Base-by-base conservation (phyloP, 2,888 invertebrate genomes). In the Selenia dentaria region DNA sequence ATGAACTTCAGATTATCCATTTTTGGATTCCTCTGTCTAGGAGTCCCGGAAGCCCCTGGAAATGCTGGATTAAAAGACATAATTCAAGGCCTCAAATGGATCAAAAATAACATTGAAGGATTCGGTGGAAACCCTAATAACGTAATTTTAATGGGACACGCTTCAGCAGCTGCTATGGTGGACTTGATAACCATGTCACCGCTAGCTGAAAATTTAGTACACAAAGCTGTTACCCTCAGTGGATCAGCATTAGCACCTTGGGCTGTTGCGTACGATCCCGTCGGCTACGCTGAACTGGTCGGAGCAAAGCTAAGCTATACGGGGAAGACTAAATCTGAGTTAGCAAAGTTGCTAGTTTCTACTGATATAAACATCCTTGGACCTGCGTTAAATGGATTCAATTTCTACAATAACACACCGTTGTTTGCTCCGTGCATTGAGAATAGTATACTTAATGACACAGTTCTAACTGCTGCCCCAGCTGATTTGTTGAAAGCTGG, bases 61-160 rank as follows among this genome's bases (percentile, higher is more conserved):
- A 98, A 98, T 73, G 94, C 96, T 56, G 98, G 97, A 0, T 78
- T 98, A 13, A 94, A 94, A 72, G 98, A 98, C 73, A 95, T 98
- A 53, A 92, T 95, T 51, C 91, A 96, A 82, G 96, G 95, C 0
- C 81, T 98, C 39, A 75, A 91, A 52, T 96, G 96, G 96, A 90
- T 96, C 0, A 91, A 93, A 57, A 89, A 93, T 37, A 95, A 97
- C 69, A 70, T 74, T 10, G 65, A 46, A 2, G 58, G 57, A 6
- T 74, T 74, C 16, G 69, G 70, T 12, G 74, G 95, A 0, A 93
- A 97, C 76, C 93, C 94, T 0, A 91, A 92, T 27, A 94, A 94
- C 58, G 92, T 97, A 1, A 94, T 96, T 0, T 74, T 97, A 0
- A 92, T 96, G 71, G 98, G 97, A 0, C 96, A 97, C 68, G 95